Percentiles rank a stretch among this genome's conserved stretches.
Evolutionary conservation across 2,888 invertebrate species (phyloP).

Genomic region (Parthenolecanium corni): DNA sequence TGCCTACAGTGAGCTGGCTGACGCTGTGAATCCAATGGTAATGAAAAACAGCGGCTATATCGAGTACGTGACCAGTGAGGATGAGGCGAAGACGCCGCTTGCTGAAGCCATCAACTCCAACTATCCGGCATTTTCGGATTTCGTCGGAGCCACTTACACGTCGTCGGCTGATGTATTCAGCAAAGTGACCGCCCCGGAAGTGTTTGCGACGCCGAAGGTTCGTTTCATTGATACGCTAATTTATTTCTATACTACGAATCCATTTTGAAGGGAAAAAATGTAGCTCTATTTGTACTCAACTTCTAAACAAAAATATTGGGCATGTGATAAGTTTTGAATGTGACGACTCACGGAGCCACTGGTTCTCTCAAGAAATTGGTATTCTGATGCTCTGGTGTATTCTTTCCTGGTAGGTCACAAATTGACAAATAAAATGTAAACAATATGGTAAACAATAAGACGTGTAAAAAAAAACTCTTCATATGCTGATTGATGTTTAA

Average conservation of each 20-base stretch:
- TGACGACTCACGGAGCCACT: too few species aligned
- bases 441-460: too few species aligned
- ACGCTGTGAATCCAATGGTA: conserved; percentile 41
- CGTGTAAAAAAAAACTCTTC: too few species aligned
- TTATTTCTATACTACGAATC: background rate
- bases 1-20: conserved; percentile 45
- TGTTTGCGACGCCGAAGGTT: background rate
- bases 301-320: too few species aligned
- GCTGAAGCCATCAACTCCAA: conserved; percentile 13
- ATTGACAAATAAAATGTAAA: too few species aligned
- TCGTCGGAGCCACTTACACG: background rate
- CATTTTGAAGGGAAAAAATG: too few species aligned
- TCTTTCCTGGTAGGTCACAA: too few species aligned
- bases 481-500: too few species aligned
- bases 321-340: too few species aligned
- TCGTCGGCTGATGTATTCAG: background rate
- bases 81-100: conserved; percentile 29
- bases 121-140: conserved; percentile 12
- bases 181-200: background rate
- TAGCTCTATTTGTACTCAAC: too few species aligned
- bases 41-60: conserved; percentile 51
- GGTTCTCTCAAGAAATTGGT: too few species aligned
- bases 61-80: conserved; percentile 47
- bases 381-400: too few species aligned
- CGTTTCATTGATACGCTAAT: background rate